Evolutionary conservation across 2,113 vertebrate species (phyloP), one percentile per base, ranked within the genome.

Genomic region (Mormyrus lacerda): DNA sequence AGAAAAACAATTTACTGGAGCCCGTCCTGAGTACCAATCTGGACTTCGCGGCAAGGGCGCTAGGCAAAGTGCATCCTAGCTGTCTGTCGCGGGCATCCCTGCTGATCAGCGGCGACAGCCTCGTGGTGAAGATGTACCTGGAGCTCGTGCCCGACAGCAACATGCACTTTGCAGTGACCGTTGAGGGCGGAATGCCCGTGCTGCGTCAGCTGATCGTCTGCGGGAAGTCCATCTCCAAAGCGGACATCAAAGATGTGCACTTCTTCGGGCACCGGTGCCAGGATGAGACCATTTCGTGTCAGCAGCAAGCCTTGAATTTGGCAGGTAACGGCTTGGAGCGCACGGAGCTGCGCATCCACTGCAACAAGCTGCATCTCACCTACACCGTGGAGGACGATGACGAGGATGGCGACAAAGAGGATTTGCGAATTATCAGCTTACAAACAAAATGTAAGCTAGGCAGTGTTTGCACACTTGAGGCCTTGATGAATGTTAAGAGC

Each of bases 221-320:
- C 89, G 48, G 89, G 86, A 27, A 86, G 48, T 10, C 17, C 48
- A 87, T 87, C 85, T 51, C 48, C 27, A 19, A 27, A 51, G 24
- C 48, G 13, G 85, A 87, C 85, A 87, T 87, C 50, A 53, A 87
- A n/a, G 48, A 87, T 13, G n/a, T 53, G 47, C 91, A 92, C 79
- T 92, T 92, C 24, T 58, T 88, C 17, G 92, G 90, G 17, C 90
- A 92, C 45, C 61, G 31, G 19, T 92, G 91, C 89, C 83, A 65
- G 76, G 92, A 92, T 7, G 89, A 92, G 65, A 31, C 89, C 13
- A 45, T 89, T 84, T 87, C 89, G 65, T 92, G 92, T 55, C 3
- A 90, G 85, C 48, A 84, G 87, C 90, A 91, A 17, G 92, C 89
- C 9, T 87, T 4, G 89, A 85, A 91, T 91, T 90, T 42, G 7